Base-by-base conservation (phyloP, 2,888 invertebrate genomes). In the Sialis lutaria region DNA sequence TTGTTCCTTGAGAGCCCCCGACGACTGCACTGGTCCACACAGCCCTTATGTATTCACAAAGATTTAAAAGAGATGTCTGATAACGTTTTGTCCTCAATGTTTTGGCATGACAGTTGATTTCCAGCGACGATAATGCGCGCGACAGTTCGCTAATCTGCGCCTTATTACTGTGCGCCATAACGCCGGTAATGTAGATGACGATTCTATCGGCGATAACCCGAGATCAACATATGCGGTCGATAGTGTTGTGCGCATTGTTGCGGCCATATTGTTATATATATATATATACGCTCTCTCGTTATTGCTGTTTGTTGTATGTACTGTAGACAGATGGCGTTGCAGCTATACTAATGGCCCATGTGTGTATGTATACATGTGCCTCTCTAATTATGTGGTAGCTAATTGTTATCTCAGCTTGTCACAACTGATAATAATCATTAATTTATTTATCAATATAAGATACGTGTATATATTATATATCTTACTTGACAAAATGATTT, bases 21-120 rank as follows among this genome's bases (percentile, higher is more conserved):
- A 51, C 48, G 48, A 50, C 62, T 63, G 63, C 63, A 60, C 58
- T 31, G 42, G 63, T 64, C 64, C 57, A 60, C 59, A 60, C 63
- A 63, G 64, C 66, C 65, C 64, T 65, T 65, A 65, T 65, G 64
- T 64, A 66, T 66, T 66, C 64, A 66, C 62, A 64, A 61, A 64
- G 64, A 66, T 65, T 65, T 66, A 65, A 66, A 66, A 66, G 66
- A 66, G 66, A 66, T 66, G 60, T 54, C 54, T 58, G 66, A 66
- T 66, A 66, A 65, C 66, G 65, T 66, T 66, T 63, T 64, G 58
- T 61, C 63, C 62, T 64, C 65, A 30, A 65, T 65, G 66, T 66
- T 66, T 66, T 65, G 65, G 64, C 65, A 65, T 65, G 64, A 65
- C 65, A 65, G 65, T 65, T 42, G 42, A 42, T 42, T 42, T 42